Evolutionary conservation across 2,888 invertebrate species (phyloP).

Genomic region (Crematogaster levior): DNA sequence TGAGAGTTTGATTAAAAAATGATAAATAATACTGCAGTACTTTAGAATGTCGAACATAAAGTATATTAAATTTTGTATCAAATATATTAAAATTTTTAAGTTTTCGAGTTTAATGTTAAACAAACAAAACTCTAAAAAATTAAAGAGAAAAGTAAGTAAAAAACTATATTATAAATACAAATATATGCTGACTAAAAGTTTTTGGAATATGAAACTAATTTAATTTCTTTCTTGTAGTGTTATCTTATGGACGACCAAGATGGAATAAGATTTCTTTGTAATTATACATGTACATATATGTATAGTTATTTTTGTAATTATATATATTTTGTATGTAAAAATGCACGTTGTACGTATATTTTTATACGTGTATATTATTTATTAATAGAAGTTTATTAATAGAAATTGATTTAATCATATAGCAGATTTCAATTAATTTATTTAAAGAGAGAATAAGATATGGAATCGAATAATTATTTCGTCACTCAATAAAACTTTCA

Average conservation of each 20-base stretch:
- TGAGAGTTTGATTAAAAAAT: background rate
- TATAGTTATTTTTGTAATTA: background rate
- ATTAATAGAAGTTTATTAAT: too few species aligned
- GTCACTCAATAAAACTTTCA: background rate
- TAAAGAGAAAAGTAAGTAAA: background rate
- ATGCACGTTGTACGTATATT: background rate
- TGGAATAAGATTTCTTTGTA: background rate
- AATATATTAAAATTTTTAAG: background rate
- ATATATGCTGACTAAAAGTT: background rate
- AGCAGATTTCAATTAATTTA: background rate
- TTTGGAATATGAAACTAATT: background rate
- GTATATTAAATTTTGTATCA: background rate
- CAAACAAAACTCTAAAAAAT: background rate
- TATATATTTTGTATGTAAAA: background rate
- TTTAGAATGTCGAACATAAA: background rate
- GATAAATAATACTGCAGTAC: background rate
- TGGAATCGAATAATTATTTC: conserved; percentile 12
- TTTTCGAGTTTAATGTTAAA: background rate
- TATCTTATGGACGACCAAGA: background rate
- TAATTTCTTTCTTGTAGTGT: background rate
- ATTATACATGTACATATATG: background rate
- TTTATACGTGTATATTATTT: too few species aligned
- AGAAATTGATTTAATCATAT: too few species aligned
- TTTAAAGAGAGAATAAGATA: background rate
- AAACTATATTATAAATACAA: background rate